Evolutionary conservation across 1,140 invertebrate genomes (phyloP).

Genomic region (Brachionus plicatilis): DNA sequence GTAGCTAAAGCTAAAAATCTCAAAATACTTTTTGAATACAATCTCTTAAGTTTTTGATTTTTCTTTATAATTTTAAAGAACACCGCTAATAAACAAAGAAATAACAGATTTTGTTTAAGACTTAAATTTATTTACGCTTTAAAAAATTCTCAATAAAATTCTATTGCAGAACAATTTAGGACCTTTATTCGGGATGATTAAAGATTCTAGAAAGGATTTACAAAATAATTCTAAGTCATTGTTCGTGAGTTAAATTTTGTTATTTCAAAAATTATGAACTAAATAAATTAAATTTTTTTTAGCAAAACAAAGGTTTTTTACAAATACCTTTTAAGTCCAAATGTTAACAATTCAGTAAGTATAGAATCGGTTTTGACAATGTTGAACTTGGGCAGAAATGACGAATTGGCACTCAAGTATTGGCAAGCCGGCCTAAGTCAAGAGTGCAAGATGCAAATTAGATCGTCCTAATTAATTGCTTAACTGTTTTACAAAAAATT

Average conservation of each 20-base stretch:
- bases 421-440: slow-evolving; percentile 24
- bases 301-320: slow-evolving; percentile 37
- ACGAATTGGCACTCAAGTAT: slow-evolving; percentile 37
- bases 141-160: too few relatives aligned
- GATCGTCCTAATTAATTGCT: neutral
- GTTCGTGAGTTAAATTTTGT: neutral
- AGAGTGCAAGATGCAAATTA: slow-evolving; percentile 32
- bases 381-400: slow-evolving; percentile 6
- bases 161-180: too few relatives aligned
- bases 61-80: too few relatives aligned
- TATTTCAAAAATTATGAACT: neutral
- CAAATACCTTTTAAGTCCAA: slow-evolving; percentile 9
- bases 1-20: too few relatives aligned
- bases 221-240: too few relatives aligned
- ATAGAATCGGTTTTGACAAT: neutral
- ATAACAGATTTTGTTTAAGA: too few relatives aligned
- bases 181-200: too few relatives aligned
- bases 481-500: neutral
- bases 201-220: too few relatives aligned
- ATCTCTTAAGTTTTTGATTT: too few relatives aligned
- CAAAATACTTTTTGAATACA: too few relatives aligned
- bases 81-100: too few relatives aligned
- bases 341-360: neutral
- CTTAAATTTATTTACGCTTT: too few relatives aligned
- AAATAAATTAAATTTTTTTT: neutral